Conservation (phyloP, 2,113 vertebrate species). For the Grallaria varia region DNA sequence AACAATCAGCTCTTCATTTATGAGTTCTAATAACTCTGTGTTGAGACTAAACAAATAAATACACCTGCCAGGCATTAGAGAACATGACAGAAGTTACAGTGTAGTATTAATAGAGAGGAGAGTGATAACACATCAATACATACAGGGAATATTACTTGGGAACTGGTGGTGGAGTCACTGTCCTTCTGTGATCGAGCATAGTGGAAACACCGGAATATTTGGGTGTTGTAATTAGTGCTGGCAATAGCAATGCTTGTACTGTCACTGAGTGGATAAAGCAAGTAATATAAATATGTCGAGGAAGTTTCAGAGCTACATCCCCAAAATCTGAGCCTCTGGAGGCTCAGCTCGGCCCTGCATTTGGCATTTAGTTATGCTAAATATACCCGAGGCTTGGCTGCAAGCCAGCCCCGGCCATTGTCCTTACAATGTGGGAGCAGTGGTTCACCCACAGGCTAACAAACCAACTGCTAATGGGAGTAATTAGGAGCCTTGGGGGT, state of each 20-base stretch:
- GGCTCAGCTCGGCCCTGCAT: neutral
- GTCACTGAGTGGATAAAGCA: neutral
- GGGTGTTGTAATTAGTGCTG: neutral
- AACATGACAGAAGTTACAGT: neutral
- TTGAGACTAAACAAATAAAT: slow-evolving; percentile 17
- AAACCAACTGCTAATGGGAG: slow-evolving; percentile 61
- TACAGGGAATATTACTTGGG: neutral
- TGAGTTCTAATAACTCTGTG: neutral
- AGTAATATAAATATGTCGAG: neutral
- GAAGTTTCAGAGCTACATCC: neutral
- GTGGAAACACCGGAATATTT: neutral
- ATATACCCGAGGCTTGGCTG: neutral
- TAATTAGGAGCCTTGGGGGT: slow-evolving; percentile 61
- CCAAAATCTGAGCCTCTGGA: neutral
- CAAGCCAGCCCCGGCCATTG: neutral
- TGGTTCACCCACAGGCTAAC: neutral
- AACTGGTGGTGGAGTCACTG: neutral
- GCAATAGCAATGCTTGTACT: neutral
- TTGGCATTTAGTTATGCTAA: neutral
- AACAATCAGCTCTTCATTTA: neutral
- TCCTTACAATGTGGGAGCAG: slow-evolving; percentile 1
- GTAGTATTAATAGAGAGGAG: neutral
- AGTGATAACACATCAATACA: neutral
- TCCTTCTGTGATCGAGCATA: neutral
- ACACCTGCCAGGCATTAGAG: neutral